Evolutionary conservation across 2,113 vertebrate genomes (phyloP), one percentile per base, ranked within the genome.

Genomic region (Canis aureus): DNA sequence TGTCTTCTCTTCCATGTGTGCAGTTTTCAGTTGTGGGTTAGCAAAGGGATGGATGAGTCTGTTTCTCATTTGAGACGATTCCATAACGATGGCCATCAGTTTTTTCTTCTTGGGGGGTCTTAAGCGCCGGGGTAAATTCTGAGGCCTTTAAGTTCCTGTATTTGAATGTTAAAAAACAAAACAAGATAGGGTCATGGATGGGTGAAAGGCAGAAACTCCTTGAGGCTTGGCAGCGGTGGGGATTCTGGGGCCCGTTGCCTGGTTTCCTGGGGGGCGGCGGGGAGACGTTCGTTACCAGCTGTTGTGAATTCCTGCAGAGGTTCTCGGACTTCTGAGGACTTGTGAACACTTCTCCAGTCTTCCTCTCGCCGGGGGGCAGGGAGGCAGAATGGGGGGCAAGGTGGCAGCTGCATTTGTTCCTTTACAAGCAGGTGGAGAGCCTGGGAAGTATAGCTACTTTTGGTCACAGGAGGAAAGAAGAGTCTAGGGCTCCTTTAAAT

Each of bases 41-140:
- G 87, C 35, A 60, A 57, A 86, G 60, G 92, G 93, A 49, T 0
- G 4, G 2, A 0, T 49, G 0, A 1, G 10, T 57, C 97, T 91
- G 88, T 67, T 97, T 93, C 76, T 88, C 59, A 49, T 83, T 85
- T 92, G 55, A 78, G 74, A 11, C 2, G 27, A 85, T 82, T 76
- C 53, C 25, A 15, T 35, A 51, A 74, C 66, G 84, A 49, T 57
- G 55, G 22, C 32, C 5, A 4, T 67, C n/a, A 69, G 89, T 29
- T 38, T 86, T n/a, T 62, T 83, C 23, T 32, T 51, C 57, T 3
- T 32, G 27, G 49, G 49, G 76, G 23, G 78, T 79, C 67, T 82
- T 82, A 49, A 49, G 29, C n/a, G 76, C 55, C 38, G 27, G 74
- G 49, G 57, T 69, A 73, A 53, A 64, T 35, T 92, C 23, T 20